phyloP scores from a whole-genome alignment of 2,888 invertebrate genomes.

The Branchellion lobata region DNA sequence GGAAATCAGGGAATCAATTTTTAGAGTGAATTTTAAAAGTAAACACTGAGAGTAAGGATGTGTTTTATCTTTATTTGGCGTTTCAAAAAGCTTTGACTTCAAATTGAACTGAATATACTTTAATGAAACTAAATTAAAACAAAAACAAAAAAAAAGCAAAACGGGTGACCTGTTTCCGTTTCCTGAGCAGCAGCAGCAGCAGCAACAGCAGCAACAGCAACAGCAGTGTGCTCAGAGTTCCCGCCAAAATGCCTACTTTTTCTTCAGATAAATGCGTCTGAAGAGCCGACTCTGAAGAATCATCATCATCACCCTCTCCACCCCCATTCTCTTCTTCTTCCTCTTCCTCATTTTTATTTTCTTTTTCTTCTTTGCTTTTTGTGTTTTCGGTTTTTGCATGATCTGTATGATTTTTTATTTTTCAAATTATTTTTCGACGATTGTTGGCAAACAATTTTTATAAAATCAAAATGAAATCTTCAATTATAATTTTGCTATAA shows the following conservation, averaged over 20 bases:
- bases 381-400: no score
- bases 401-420: no score
- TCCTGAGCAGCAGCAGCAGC: not conserved
- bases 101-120: not conserved
- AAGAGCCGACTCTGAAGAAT: not conserved
- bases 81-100: not conserved
- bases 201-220: slow-evolving; percentile 14
- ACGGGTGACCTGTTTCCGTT: not conserved
- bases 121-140: not conserved
- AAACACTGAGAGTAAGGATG: no score
- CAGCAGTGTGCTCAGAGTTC: not conserved
- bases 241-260: slow-evolving; percentile 26
- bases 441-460: no score
- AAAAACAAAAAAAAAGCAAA: no score
- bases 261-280: slow-evolving; percentile 10
- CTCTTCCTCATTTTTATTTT: not conserved
- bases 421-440: no score
- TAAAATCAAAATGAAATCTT: no score
- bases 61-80: not conserved
- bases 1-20: no score
- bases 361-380: no score
- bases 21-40: no score
- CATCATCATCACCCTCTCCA: not conserved
- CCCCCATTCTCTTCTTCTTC: not conserved
- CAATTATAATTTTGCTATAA: no score